These are phyloP conservation scores for Venturia canescens DNA, from an alignment of 1,140 invertebrate genomes.

Conservation along the genomic window DNA sequence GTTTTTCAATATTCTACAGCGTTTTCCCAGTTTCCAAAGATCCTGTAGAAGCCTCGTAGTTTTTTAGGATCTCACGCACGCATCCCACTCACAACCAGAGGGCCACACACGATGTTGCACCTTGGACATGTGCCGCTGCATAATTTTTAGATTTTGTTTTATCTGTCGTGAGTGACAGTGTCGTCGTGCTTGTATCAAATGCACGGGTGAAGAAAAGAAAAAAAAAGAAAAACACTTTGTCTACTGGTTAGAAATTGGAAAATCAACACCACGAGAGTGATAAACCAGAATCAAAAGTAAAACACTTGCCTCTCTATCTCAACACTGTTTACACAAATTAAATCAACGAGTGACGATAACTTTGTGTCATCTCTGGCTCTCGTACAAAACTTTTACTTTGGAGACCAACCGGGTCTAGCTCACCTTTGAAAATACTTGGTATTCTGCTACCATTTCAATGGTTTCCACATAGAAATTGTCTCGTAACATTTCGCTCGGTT, in stretches of 20 bases:
- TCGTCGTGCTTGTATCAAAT: no score
- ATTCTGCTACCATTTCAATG: no score
- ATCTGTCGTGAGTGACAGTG: no score
- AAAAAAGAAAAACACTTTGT: neutral
- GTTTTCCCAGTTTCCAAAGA: no score
- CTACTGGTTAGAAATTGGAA: conserved; percentile 10
- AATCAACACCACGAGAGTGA: conserved; percentile 48
- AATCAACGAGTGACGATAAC: neutral
- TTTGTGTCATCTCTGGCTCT: conserved; percentile 14
- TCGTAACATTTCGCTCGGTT: no score
- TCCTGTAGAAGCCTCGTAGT: no score
- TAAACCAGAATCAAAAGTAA: conserved; percentile 18
- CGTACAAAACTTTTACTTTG: no score
- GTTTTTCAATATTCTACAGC: no score
- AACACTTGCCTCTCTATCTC: conserved; percentile 22
- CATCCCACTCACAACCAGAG: conserved; percentile 16
- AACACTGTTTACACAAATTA: conserved; percentile 29
- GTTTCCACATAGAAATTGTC: no score
- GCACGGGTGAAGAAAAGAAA: no score
- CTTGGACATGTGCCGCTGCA: conserved; percentile 30
- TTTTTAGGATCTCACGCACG: neutral
- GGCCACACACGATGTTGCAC: conserved; percentile 8
- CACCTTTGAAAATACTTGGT: no score
- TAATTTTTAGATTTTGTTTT: conserved; percentile 1
- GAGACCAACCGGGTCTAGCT: no score